Evolutionary conservation across 23 tunicate genomes (phyloP).

Genomic region (Ascidia mentula): DNA sequence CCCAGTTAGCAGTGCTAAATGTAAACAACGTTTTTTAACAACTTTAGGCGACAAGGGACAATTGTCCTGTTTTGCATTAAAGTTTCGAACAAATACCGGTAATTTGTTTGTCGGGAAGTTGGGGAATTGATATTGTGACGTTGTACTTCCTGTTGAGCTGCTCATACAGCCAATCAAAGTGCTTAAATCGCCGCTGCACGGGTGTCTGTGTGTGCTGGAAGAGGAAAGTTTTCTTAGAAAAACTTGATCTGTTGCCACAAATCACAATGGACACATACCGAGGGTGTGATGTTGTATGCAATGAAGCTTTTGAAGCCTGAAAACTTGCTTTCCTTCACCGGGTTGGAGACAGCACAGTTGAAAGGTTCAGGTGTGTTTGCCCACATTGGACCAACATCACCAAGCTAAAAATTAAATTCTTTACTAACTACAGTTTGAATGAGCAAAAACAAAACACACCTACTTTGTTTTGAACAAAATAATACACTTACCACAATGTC

Average conservation of each 20-base stretch:
- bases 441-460: not conserved
- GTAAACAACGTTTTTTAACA: too few species aligned
- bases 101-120: slow-evolving; percentile 91
- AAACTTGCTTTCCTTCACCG: slow-evolving; percentile 81
- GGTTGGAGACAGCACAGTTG: slow-evolving; percentile 69
- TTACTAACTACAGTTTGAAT: too few species aligned
- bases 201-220: slow-evolving; percentile 34
- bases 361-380: slow-evolving; percentile 50
- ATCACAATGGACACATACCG: slow-evolving; percentile 17
- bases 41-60: too few species aligned
- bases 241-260: not conserved
- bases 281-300: slow-evolving; percentile 81
- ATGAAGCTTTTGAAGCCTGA: slow-evolving; percentile 86
- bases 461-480: too few species aligned
- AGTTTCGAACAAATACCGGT: slow-evolving; percentile 34
- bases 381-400: slow-evolving; percentile 82
- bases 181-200: slow-evolving; percentile 86
- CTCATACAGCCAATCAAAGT: slow-evolving; percentile 92
- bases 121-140: slow-evolving; percentile 68
- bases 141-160: slow-evolving; percentile 73
- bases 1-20: too few species aligned
- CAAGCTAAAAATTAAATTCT: slow-evolving; percentile 20
- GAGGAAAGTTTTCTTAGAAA: not conserved
- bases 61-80: too few species aligned
- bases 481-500: not conserved